Base-by-base conservation (phyloP, 2,113 vertebrate species). In the Anser brachyrhynchus region DNA sequence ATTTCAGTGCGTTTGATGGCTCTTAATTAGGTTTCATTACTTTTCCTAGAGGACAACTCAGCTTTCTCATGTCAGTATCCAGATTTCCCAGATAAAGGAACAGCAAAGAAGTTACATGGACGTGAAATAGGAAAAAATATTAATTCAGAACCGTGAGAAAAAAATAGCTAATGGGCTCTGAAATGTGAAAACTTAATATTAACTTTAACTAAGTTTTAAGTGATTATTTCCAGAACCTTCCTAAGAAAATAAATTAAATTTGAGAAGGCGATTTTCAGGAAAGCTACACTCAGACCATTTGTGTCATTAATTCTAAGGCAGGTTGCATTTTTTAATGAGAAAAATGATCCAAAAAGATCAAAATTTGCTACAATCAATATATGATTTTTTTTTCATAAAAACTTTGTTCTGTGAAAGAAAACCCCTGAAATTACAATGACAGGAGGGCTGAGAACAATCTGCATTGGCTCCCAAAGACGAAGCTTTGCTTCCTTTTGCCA, bases 391-490 rank as follows among this genome's bases (percentile, higher is more conserved):
- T 61, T 65, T 86, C 15, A n/a, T 6, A 35, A 85, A 88, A 84
- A 31, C 11, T 51, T 26, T 15, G 21, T 74, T 46, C 29, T 28
- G 0, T 17, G n/a, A 22, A 51, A 65, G 62, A 35, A 81, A 79
- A 72, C 3, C 14, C 3, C 64, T 0, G 1, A 73, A 21, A 25
- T 35, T 59, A 69, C 58, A 59, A 16, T 1, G 39, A 57, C 23
- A 58, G 39, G 10, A 75, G 49, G 22, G 29, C 52, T 62, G 70
- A 54, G 83, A 71, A 41, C 54, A 93, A 70, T 39, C 69, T 19
- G 58, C 11, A 35, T 0, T 16, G 49, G 4, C 9, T 67, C 52
- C 31, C 2, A 1, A 18, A 44, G 18, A 15, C 0, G 0, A 62
- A 59, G 10, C 17, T 92, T 31, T 0, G 0, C 14, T 46, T 77